Percentiles rank a stretch among this genome's conserved stretches.
These are phyloP conservation scores for Ochropleura leucogaster DNA, from an alignment of 2,888 invertebrate species.

Conservation along the genomic window DNA sequence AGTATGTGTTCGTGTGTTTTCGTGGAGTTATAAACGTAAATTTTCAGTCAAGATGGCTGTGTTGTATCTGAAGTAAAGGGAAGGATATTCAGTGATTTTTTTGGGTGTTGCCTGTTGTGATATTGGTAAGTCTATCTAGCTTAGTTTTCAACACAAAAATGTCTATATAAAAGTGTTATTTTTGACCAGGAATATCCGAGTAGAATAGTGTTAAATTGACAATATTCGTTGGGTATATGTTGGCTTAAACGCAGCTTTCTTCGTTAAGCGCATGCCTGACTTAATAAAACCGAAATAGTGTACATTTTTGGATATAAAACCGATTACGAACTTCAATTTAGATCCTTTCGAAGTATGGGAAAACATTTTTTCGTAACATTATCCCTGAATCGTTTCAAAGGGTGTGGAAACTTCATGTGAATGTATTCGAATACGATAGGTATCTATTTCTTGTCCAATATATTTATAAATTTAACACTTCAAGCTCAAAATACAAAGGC, in stretches of 20 bases:
- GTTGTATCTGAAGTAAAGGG: neutral
- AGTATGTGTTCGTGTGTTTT: neutral
- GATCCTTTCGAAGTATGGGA: neutral
- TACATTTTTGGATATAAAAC: neutral
- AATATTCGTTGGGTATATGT: neutral
- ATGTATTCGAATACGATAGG: neutral
- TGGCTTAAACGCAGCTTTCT: neutral
- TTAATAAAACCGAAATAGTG: neutral
- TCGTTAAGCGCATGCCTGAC: conserved; percentile 2
- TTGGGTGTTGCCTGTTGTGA: conserved; percentile 31
- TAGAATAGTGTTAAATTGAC: too few species aligned
- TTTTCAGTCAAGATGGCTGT: conserved; percentile 48
- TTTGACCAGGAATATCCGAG: neutral
- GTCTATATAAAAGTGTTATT: neutral
- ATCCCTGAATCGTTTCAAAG: neutral
- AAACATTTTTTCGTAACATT: neutral
- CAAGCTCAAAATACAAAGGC: too few species aligned
- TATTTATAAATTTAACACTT: too few species aligned
- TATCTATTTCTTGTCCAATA: neutral
- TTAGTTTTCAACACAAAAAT: neutral
- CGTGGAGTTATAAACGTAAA: neutral
- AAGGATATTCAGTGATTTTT: conserved; percentile 38
- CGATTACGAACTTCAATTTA: neutral
- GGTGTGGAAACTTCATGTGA: neutral
- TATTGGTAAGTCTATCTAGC: conserved; percentile 12